Evolutionary conservation across 2,888 invertebrate genomes (phyloP).

Genomic region (Drosophila suboccidentalis): DNA sequence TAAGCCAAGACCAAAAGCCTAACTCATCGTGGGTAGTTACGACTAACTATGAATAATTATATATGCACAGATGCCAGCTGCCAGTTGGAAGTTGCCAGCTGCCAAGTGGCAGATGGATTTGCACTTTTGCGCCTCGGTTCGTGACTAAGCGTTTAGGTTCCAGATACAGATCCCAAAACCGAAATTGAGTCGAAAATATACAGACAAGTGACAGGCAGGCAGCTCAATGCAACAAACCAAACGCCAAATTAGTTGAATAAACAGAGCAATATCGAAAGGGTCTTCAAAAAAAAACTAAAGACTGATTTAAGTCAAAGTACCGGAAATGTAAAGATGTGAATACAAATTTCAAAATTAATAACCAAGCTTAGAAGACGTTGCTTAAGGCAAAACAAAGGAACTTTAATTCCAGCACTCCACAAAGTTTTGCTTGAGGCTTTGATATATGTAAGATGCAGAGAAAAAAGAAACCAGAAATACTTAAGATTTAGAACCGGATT

Average conservation of each 20-base stretch:
- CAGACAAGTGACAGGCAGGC: conserved; percentile 40
- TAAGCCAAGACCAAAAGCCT: conserved; percentile 42
- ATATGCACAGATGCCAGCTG: conserved; percentile 7
- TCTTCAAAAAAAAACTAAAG: background rate
- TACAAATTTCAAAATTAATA: conserved; percentile 40
- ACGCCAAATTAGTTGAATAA: conserved; percentile 61
- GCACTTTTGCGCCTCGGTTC: conserved; percentile 53
- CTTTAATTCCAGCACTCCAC: conserved; percentile 45
- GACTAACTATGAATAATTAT: conserved; percentile 3
- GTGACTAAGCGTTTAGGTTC: conserved; percentile 72
- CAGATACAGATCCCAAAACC: conserved; percentile 11
- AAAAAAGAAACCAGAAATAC: conserved; percentile 67
- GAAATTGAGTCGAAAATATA: conserved; percentile 13
- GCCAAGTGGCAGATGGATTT: conserved; percentile 58
- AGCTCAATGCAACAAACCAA: conserved; percentile 50
- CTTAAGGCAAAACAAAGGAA: conserved; percentile 60
- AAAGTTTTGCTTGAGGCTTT: conserved; percentile 37
- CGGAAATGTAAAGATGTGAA: conserved; percentile 64
- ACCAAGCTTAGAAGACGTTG: conserved; percentile 22
- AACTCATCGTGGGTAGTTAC: conserved; percentile 45
- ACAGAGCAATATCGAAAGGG: conserved; percentile 34
- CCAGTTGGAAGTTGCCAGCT: conserved; percentile 19
- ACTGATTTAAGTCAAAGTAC: conserved; percentile 20
- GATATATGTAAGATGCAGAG: conserved; percentile 12
- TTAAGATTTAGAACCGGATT: conserved; percentile 72